Evolutionary conservation across 2,797 vertebrate genomes (phyloP).

Genomic region (Poeciliopsis paucimaculata): DNA sequence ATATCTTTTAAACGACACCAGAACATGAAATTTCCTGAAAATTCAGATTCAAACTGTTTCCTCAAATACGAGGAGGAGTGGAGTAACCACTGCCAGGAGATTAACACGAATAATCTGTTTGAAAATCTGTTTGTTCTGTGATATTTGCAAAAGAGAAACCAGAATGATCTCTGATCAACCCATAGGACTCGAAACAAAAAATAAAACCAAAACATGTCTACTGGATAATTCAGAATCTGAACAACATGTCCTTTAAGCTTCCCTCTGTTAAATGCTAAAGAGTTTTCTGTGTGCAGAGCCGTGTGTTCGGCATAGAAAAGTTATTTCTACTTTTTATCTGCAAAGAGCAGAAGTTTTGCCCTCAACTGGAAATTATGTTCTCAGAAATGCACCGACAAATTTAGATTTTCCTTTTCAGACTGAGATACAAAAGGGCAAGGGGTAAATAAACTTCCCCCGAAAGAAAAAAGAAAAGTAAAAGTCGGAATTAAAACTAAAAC

Average conservation of each 20-base stretch:
- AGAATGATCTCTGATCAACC: neutral
- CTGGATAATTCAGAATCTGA: neutral
- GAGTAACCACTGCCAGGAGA: neutral
- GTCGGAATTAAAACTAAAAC: neutral
- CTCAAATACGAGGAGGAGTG: neutral
- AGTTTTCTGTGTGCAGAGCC: neutral
- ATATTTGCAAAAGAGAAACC: neutral
- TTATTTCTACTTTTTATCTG: neutral
- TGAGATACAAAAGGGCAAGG: neutral
- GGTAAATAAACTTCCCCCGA: neutral
- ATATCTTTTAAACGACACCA: neutral
- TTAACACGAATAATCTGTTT: neutral
- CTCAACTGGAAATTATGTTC: neutral
- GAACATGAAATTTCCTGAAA: neutral
- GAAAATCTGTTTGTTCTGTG: neutral
- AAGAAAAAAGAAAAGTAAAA: neutral
- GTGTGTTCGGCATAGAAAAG: neutral
- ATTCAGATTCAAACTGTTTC: neutral
- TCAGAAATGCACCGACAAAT: neutral
- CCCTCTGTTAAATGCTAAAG: neutral
- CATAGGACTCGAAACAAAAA: neutral
- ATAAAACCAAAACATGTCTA: too few relatives aligned
- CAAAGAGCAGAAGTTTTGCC: neutral
- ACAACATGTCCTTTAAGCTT: neutral
- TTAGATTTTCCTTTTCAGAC: constrained; percentile 3